phyloP scores from a whole-genome alignment of 2,113 vertebrate species.

The Vulpes ferrilata region DNA sequence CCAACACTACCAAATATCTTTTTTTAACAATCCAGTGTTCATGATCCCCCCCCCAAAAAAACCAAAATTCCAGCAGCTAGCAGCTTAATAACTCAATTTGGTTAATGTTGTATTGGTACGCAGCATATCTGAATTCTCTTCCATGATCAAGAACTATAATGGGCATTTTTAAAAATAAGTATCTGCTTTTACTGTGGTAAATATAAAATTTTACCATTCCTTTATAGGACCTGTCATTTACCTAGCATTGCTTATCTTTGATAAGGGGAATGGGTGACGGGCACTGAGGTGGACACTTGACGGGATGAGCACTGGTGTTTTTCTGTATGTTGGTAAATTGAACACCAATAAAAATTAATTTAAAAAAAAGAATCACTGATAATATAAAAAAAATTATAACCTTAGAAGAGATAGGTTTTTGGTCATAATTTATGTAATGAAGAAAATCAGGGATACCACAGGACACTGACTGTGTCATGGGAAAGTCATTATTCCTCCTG shows the following conservation, averaged over 20 bases:
- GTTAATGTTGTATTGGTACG: neutral
- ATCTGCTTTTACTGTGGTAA: conserved; percentile 2
- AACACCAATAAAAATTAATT: too few species aligned
- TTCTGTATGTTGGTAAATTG: too few species aligned
- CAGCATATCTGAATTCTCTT: neutral
- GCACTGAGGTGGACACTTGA: too few species aligned
- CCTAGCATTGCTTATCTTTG: conserved; percentile 13
- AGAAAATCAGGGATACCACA: conserved; percentile 56
- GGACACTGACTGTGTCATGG: neutral
- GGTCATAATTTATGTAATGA: conserved; percentile 24
- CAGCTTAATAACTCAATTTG: neutral
- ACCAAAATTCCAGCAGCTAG: neutral
- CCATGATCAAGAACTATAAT: neutral
- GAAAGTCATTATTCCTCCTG: neutral
- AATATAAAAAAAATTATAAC: too few species aligned
- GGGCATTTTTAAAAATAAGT: neutral
- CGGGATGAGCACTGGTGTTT: too few species aligned
- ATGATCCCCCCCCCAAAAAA: neutral
- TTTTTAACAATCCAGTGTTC: neutral
- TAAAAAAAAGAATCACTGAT: too few species aligned
- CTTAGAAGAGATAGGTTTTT: neutral
- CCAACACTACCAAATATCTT: neutral
- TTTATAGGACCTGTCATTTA: neutral
- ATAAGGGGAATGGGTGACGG: neutral
- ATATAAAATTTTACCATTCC: neutral